These are phyloP conservation scores for Drosophila mettleri DNA, from an alignment of 2,888 invertebrate genomes.

Conservation along the genomic window DNA sequence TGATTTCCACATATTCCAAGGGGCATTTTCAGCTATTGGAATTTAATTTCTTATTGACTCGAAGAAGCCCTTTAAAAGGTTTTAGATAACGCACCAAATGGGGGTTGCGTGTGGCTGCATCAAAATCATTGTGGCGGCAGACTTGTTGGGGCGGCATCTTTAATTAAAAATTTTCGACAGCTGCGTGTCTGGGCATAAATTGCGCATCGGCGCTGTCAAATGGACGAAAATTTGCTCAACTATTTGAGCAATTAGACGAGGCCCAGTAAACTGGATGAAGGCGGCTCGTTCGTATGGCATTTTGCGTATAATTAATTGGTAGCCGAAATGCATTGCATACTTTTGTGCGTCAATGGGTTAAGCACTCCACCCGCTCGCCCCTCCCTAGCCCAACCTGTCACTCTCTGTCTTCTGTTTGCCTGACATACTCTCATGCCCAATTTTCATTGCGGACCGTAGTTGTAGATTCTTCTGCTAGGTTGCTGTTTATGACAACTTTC, in stretches of 20 bases:
- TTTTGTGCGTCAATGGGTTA: constrained; percentile 44
- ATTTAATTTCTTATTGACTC: constrained; percentile 5
- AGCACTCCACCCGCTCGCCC: background rate
- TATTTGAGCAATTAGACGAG: constrained; percentile 69
- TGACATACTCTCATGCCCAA: constrained; percentile 46
- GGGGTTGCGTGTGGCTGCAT: background rate
- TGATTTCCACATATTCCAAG: background rate
- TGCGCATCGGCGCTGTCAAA: constrained; percentile 42
- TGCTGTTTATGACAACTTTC: constrained; percentile 66
- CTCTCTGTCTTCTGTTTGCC: background rate
- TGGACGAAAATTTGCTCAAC: constrained; percentile 50
- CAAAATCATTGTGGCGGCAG: constrained; percentile 9
- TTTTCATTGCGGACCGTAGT: constrained; percentile 3
- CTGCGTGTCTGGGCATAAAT: constrained; percentile 73
- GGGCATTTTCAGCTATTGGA: background rate
- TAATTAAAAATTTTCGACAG: constrained; percentile 74
- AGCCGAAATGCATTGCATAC: constrained; percentile 52
- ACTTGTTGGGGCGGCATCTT: constrained; percentile 34
- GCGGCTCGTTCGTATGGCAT: constrained; percentile 4
- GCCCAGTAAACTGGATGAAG: background rate
- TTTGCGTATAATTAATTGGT: constrained; percentile 56
- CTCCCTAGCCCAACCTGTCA: too few relatives aligned
- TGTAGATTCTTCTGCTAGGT: constrained; percentile 11
- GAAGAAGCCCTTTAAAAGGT: constrained; percentile 5
- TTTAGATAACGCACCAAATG: background rate